These are phyloP conservation scores for Cathartes aura DNA, from an alignment of 2,113 vertebrate genomes.

Conservation along the genomic window DNA sequence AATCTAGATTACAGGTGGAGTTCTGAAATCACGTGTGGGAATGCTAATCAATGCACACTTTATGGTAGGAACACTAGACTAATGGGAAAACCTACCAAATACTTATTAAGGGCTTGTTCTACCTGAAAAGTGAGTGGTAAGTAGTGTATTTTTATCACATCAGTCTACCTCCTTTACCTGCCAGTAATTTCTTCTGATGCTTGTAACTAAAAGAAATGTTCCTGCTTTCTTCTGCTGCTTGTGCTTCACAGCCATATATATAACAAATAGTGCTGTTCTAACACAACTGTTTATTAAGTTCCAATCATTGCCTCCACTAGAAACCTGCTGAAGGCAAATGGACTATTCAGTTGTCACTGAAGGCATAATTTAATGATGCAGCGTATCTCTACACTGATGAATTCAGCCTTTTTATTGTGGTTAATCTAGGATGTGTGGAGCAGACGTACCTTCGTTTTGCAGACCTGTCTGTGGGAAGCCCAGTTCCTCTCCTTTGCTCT, in stretches of 20 bases:
- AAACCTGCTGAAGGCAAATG: conserved; percentile 34
- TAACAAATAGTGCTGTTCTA: background rate
- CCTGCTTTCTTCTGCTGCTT: background rate
- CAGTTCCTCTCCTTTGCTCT: background rate
- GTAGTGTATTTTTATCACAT: background rate
- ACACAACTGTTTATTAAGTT: conserved; percentile 33
- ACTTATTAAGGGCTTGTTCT: background rate
- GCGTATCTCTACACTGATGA: background rate
- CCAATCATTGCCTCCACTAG: background rate
- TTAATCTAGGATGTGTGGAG: background rate
- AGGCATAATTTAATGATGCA: background rate
- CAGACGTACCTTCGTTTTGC: background rate
- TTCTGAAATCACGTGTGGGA: background rate
- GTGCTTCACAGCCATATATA: background rate
- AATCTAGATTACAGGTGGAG: background rate
- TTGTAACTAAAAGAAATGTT: background rate
- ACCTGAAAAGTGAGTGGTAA: background rate
- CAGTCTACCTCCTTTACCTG: background rate
- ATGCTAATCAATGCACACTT: background rate
- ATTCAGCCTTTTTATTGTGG: conserved; percentile 13
- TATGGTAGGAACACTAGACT: background rate
- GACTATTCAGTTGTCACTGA: conserved; percentile 22
- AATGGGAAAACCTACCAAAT: background rate
- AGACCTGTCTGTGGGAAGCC: background rate
- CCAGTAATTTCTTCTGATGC: background rate